Evolutionary conservation across 1,140 invertebrate genomes (phyloP), one percentile per base, ranked within the genome.

Genomic region (Leptoteleia sp.): DNA sequence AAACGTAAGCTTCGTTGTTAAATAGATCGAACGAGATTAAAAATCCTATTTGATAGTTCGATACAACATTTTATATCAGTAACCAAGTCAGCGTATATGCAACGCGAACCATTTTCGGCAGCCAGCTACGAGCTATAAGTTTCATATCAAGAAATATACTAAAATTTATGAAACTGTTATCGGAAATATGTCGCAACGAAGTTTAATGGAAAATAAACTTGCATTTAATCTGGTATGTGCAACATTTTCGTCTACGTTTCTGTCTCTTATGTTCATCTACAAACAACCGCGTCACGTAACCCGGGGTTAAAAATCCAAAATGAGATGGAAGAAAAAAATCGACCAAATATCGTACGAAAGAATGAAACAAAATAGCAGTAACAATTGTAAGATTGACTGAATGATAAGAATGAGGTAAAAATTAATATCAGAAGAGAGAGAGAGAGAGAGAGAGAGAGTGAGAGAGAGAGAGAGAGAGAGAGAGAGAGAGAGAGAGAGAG

Each of bases 111-210:
- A 55, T 57, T 68, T 76, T 76, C 54, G 38, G 73, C 29, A 57
- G 37, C 22, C 11, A 19, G 50, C 38, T 22, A 61, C 27, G 57
- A 68, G 64, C 47, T 75, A 61, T 54, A 45, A 67, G 71, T 75
- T 75, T 67, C 22, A 47, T 68, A 55, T 57, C 64, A 47, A 64
- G 57, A 59, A 62, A 64, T 62, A 70, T 35, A 68, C 64, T 29
- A 22, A 64, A 76, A 70, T 76, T 55, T 64, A 64, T 68, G 64
- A 70, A 70, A 70, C 48, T 70, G 55, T 76, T 76, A 68, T 76
- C 48, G 64, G 65, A 62, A 65, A 65, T 65, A 70, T 13, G 73
- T 65, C 55, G 45, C 59, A 50, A 33, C 50, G 42, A 64, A 68
- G 50, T 76, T 70, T 76, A 76, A 76, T 77, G 65, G 22, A 25